Evolutionary conservation across 2,113 vertebrate genomes (phyloP), one percentile per base, ranked within the genome.

Genomic region (Stigmatopora argus): DNA sequence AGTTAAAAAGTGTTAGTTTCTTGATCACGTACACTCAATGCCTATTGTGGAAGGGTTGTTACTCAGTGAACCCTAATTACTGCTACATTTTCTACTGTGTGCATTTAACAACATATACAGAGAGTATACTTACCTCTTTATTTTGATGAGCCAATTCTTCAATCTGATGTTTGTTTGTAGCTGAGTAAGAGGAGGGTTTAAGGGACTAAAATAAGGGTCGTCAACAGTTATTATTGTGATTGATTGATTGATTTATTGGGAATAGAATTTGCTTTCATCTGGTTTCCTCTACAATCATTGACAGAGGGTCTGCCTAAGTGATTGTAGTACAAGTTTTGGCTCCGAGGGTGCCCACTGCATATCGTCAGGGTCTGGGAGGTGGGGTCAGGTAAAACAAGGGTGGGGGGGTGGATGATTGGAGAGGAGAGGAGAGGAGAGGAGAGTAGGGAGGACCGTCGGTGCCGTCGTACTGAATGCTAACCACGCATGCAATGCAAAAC

Each of bases 401-500:
- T 13, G 45, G 71, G 26, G 26, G 58, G 64, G 65, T 66, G 23
- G 34, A 34, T 48, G 62, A 64, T 64, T 19, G 58, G 49, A 21
- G 11, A 26, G 60, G 61, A 45, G 35, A 3, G 26, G 19, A 23
- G 48, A 11, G 18, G 9, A 47, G 26, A 49, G 90, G 86, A 88
- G 86, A 85, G 70, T 44, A 26, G 38, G 61, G 52, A 66, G 17
- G 26, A 51, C 9, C 1, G 19, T 48, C 34, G 15, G 15, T 44
- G 79, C 53, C 78, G 68, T 64, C 75, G 77, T 90, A 92, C 82
- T 72, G 65, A 92, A 92, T 90, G 91, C 93, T 94, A 31, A 94
- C 90, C 83, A 91, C 69, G 92, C 96, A 98, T 99, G 97, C 97
- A 98, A 92, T 90, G 94, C 88, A 89, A 91, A 88, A 93, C 88